phyloP scores from a whole-genome alignment of 1,140 invertebrate species.

The Drosophila nikananu region DNA sequence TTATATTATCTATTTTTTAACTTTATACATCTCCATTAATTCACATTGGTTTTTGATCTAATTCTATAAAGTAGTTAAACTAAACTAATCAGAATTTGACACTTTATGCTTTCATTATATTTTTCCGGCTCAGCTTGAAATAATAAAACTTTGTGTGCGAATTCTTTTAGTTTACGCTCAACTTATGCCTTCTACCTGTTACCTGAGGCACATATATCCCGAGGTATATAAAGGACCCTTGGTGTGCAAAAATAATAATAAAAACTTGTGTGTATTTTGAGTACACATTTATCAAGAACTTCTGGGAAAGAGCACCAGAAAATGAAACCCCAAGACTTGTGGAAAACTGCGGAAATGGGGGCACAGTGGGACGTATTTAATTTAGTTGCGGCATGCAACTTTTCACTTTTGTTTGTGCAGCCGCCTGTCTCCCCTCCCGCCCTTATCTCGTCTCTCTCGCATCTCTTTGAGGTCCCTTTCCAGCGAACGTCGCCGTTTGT shows the following conservation, averaged over 20 bases:
- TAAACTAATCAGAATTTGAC: not conserved
- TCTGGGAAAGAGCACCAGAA: not conserved
- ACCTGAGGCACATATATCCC: not conserved
- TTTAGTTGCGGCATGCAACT: slow-evolving; percentile 48
- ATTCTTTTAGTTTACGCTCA: not conserved
- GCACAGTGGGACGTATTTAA: slow-evolving; percentile 29
- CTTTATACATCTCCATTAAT: no score
- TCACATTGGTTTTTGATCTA: no score
- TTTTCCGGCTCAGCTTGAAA: not conserved
- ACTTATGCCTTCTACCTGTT: not conserved
- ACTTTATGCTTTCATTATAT: not conserved
- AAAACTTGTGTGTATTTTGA: slow-evolving; percentile 2
- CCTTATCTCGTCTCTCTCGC: slow-evolving; percentile 3
- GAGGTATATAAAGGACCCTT: not conserved
- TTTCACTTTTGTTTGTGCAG: slow-evolving; percentile 30
- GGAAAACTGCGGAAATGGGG: slow-evolving; percentile 20
- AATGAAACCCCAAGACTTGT: slow-evolving; percentile 7
- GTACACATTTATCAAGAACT: slow-evolving; percentile 11
- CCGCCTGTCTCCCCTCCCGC: not conserved
- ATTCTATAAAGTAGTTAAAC: not conserved
- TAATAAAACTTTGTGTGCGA: not conserved
- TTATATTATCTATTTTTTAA: no score
- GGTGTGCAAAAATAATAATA: not conserved
- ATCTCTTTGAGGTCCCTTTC: slow-evolving; percentile 22
- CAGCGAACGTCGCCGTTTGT: slow-evolving; percentile 15